Evolutionary conservation across 2,113 vertebrate genomes (phyloP), one percentile per base, ranked within the genome.

Genomic region (Gymnarchus niloticus): DNA sequence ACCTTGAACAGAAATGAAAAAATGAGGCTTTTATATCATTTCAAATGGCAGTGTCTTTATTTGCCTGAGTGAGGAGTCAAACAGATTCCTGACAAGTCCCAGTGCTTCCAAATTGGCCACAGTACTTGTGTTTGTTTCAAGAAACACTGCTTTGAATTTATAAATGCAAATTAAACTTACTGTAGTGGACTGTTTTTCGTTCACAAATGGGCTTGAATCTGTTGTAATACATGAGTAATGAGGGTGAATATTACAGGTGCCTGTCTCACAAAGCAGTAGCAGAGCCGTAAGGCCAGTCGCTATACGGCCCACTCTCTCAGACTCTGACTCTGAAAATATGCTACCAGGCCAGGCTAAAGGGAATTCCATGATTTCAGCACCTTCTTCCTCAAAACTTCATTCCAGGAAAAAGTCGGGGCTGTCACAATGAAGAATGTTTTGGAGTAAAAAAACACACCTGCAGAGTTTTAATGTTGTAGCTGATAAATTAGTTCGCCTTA

Each of bases 151-250:
- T 81, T 81, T 25, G 49, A 25, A 49, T 81, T 81, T 25, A 81
- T 81, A 51, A 44, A 49, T 81, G 77, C n/a, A 81, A 81, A 81
- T 81, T 51, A 28, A 81, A 81, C n/a, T 25, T 23, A 81, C 44
- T 49, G 41, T n/a, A 28, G 48, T 51, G 44, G 77, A 51, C n/a
- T 3, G 46, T 81, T 48, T 81, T 81, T 81, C 23, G 10, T 44
- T 19, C 44, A 81, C 77, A 81, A 81, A 81, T 0, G 12, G 49
- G 77, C 48, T 51, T 51, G 48, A 81, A 81, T 81, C 21, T 51
- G 48, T n/a, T n/a, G 44, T 25, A 44, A n/a, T 28, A 2, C 44
- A 81, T 49, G 49, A 81, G 77, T 80, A 51, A 48, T 12, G 46
- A 80, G n/a, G 77, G 8, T 81, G 44, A 51, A 46, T 51, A 73